Percentiles rank a stretch among this genome's conserved stretches.
These are phyloP conservation scores for Thamnaconus septentrionalis DNA, from an alignment of 2,113 vertebrate species.

Conservation along the genomic window DNA sequence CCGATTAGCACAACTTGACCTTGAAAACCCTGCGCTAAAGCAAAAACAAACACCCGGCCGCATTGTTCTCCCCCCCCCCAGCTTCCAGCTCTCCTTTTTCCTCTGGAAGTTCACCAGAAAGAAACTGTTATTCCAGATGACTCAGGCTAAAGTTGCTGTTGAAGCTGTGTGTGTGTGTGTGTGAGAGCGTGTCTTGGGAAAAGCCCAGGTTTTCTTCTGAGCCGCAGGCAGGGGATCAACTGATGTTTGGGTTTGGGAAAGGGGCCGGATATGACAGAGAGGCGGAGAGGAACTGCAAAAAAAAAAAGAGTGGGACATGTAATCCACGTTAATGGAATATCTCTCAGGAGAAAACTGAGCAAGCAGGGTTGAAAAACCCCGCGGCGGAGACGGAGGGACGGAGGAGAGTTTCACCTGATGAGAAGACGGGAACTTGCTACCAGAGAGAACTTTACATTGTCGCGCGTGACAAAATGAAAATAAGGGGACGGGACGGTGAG, in stretches of 20 bases:
- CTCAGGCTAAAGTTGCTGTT: conserved; percentile 43
- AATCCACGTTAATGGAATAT: conserved; percentile 18
- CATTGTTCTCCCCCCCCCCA: conserved; percentile 24
- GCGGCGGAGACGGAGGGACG: too few species aligned
- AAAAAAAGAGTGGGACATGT: conserved; percentile 5
- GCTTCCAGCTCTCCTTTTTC: conserved; percentile 22
- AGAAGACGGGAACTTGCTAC: too few species aligned
- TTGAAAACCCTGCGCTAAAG: conserved; percentile 9
- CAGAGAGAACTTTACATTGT: too few species aligned
- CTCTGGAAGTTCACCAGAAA: conserved; percentile 48
- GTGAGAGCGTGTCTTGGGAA: conserved; percentile 19
- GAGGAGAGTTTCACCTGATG: too few species aligned
- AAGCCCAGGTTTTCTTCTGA: conserved; percentile 46
- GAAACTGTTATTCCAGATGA: conserved; percentile 65
- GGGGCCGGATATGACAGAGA: conserved; percentile 48
- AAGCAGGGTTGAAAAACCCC: too few species aligned
- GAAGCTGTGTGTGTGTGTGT: neutral
- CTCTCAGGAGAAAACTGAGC: conserved; percentile 7
- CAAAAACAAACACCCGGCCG: conserved; percentile 23
- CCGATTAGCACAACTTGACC: conserved; percentile 30
- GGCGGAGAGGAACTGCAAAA: conserved; percentile 3
- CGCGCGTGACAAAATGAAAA: too few species aligned
- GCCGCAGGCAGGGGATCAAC: conserved; percentile 55
- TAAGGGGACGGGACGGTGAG: too few species aligned
- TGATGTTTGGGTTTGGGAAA: conserved; percentile 56